These are phyloP conservation scores for Paguma larvata DNA, from an alignment of 2,797 vertebrate genomes.

Conservation along the genomic window DNA sequence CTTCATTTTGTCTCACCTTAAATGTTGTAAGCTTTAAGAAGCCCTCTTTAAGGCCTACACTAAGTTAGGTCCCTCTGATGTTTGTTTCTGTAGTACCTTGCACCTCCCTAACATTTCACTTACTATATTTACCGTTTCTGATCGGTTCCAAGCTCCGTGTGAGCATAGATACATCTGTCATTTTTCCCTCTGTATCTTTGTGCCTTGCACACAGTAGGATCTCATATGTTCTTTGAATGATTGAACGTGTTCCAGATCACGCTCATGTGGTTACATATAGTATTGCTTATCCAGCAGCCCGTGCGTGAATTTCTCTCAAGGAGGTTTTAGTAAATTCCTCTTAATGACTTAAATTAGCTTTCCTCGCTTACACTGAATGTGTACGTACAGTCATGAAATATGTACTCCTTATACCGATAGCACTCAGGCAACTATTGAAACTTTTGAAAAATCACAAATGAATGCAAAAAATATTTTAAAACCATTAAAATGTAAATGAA, in stretches of 20 bases:
- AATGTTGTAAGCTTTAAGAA: neutral
- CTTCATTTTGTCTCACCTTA: neutral
- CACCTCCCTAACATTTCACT: neutral
- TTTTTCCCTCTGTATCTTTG: neutral
- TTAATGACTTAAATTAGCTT: conserved; percentile 17
- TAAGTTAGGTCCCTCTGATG: neutral
- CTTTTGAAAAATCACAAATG: conserved; percentile 43
- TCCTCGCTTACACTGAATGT: conserved; percentile 11
- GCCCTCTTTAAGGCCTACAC: neutral
- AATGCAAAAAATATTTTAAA: neutral
- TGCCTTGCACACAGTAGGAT: neutral
- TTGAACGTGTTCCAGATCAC: neutral
- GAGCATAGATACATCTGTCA: neutral
- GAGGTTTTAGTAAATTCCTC: neutral
- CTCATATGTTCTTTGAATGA: conserved; percentile 18
- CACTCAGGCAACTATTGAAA: neutral
- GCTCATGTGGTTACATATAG: neutral
- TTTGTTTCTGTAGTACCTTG: neutral
- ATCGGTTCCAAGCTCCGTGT: neutral
- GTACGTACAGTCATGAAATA: neutral
- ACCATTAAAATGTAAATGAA: conserved; percentile 14
- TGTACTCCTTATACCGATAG: neutral
- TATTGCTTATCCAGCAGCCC: neutral
- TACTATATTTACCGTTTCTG: neutral
- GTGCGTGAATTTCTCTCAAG: neutral